Base-by-base conservation (phyloP, 2,888 invertebrate genomes). In the Melolontha melolontha region DNA sequence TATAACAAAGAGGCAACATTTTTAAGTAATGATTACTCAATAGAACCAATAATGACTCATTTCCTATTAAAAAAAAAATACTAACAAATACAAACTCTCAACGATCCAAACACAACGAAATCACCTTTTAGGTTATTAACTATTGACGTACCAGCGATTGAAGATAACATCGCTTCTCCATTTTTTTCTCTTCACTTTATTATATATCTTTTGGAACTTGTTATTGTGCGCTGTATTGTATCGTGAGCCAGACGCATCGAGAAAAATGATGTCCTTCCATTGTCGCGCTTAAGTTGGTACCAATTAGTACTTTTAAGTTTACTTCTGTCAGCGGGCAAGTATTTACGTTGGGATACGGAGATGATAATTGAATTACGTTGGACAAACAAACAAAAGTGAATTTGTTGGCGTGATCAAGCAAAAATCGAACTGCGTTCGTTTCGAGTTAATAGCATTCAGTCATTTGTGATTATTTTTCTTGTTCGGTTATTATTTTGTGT, bases 321-420 rank as follows among this genome's bases (percentile, higher is more conserved):
- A 44, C 59, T 59, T 11, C 44, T 34, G 44, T 44, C 27, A 41
- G 27, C n/a, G 57, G 42, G 34, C 34, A 34, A 34, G 34, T 34
- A 34, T 34, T 34, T 34, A 34, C 34, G 34, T 34, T 47, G 39
- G 22, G 50, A 11, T 34, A 34, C 64, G 41, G 17, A 51, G 51
- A 27, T 44, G 55, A 67, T 68, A 70, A 70, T 72, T 70, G 70
- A 63, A 72, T 67, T 70, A 44, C 44, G 16, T 29, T 42, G 44
- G 59, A 59, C 59, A 71, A 72, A 71, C 68, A 69, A 70, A 72
- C 68, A 70, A 70, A 72, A 64, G 65, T 69, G 66, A 72, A 71
- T 75, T 73, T 71, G 70, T 75, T 73, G 62, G 62, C 65, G 70
- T 76, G 75, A 76, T 64, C 71, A 69, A 72, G 73, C 75, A 72